A percentile compares a stretch with the other conserved stretches of the same genome.
phyloP scores from a whole-genome alignment of 1,140 invertebrate genomes.

The Cydia pomonella region DNA sequence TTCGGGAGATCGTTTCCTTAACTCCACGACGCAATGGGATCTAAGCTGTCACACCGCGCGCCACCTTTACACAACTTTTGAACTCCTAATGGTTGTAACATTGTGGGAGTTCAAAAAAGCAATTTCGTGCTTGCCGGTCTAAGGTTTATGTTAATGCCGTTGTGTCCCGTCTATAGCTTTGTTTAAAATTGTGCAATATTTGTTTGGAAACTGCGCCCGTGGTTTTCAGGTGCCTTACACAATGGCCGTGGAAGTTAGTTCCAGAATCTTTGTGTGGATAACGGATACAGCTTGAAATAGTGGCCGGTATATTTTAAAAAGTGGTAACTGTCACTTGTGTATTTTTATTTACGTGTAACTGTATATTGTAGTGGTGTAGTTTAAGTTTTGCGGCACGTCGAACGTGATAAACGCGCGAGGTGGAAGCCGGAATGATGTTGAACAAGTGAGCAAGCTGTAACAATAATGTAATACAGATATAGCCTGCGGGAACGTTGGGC shows the following conservation, averaged over 20 bases:
- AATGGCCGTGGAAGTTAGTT: slow-evolving; percentile 59
- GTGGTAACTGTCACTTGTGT: slow-evolving; percentile 20
- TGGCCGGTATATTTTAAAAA: slow-evolving; percentile 53
- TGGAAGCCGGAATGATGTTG: slow-evolving; percentile 57
- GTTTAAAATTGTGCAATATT: slow-evolving; percentile 76
- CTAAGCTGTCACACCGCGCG: slow-evolving; percentile 53
- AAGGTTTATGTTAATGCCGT: slow-evolving; percentile 72
- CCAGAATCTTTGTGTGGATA: slow-evolving; percentile 64
- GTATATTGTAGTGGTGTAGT: neutral
- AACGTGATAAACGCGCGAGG: neutral
- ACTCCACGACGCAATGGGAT: slow-evolving; percentile 61
- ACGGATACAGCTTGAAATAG: slow-evolving; percentile 53
- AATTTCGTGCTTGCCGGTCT: slow-evolving; percentile 63
- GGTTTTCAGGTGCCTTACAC: slow-evolving; percentile 69
- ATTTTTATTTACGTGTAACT: slow-evolving; percentile 28
- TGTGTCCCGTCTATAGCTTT: slow-evolving; percentile 67
- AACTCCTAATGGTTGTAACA: slow-evolving; percentile 69
- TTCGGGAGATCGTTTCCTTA: slow-evolving; percentile 43
- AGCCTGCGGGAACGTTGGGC: slow-evolving; percentile 49
- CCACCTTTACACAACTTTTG: slow-evolving; percentile 69
- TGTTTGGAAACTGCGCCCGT: slow-evolving; percentile 65
- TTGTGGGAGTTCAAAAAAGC: slow-evolving; percentile 77
- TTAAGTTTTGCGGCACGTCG: slow-evolving; percentile 4
- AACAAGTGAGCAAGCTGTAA: slow-evolving; percentile 37
- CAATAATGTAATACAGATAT: slow-evolving; percentile 55